phyloP scores from a whole-genome alignment of 2,113 vertebrate genomes.

The Isurus oxyrinchus region DNA sequence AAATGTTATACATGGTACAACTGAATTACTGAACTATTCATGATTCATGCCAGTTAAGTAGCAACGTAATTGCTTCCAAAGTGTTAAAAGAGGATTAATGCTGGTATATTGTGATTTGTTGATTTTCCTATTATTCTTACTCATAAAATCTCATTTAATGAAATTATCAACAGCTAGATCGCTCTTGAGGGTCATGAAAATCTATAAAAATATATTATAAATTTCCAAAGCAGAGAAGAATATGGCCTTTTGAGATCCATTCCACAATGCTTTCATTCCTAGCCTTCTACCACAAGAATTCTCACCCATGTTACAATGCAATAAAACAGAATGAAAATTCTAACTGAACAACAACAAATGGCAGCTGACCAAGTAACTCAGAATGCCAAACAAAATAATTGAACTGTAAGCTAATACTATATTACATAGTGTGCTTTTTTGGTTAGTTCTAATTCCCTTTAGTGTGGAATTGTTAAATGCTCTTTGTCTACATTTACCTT shows the following conservation, averaged over 20 bases:
- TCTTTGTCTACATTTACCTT: background rate
- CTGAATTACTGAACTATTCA: background rate
- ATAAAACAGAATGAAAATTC: background rate
- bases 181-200: background rate
- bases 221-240: background rate
- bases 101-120: background rate
- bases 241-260: background rate
- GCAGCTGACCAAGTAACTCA: background rate
- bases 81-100: background rate
- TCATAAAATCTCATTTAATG: slow-evolving; percentile 14
- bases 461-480: background rate
- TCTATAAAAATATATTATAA: background rate
- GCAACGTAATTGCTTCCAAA: background rate
- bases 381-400: background rate
- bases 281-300: too few species aligned
- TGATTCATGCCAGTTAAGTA: background rate
- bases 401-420: background rate
- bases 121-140: background rate
- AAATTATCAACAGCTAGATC: background rate
- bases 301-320: background rate
- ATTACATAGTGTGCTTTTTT: background rate
- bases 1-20: background rate
- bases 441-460: background rate
- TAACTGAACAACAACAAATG: background rate
- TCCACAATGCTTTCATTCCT: background rate